These are phyloP conservation scores for Anthopleura sola DNA, from an alignment of 64 coral and sea anemone species.

Conservation along the genomic window DNA sequence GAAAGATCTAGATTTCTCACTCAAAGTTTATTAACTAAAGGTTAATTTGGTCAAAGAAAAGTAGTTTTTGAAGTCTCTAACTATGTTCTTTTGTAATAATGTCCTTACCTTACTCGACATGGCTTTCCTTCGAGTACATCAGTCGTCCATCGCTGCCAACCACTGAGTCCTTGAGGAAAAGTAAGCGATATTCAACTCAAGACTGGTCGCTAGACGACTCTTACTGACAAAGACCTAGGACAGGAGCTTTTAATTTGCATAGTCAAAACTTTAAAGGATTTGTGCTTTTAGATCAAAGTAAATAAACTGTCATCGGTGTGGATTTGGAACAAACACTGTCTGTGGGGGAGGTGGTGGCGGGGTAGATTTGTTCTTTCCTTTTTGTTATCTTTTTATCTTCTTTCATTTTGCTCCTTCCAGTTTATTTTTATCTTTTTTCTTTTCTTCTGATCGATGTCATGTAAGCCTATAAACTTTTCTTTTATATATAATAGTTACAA, in stretches of 20 bases:
- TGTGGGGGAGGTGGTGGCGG: not conserved
- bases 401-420: not conserved
- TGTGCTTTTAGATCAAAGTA: not conserved
- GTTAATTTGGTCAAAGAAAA: not conserved
- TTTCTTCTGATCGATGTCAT: too few species aligned
- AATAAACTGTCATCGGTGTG: not conserved
- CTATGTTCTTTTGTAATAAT: not conserved
- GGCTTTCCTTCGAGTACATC: not conserved
- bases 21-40: not conserved
- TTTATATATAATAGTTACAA: too few species aligned
- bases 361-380: too few species aligned
- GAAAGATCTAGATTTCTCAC: not conserved
- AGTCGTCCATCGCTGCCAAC: not conserved
- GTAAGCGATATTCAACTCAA: not conserved
- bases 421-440: too few species aligned
- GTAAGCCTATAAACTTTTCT: too few species aligned
- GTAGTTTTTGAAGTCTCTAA: not conserved
- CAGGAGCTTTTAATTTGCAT: constrained; percentile 3
- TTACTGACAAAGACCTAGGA: not conserved
- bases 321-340: not conserved
- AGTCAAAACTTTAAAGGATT: constrained; percentile 9
- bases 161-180: not conserved
- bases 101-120: not conserved
- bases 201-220: not conserved
- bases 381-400: not conserved